Evolutionary conservation across 2,797 vertebrate genomes (phyloP).

Genomic region (Crocidura indochinensis): DNA sequence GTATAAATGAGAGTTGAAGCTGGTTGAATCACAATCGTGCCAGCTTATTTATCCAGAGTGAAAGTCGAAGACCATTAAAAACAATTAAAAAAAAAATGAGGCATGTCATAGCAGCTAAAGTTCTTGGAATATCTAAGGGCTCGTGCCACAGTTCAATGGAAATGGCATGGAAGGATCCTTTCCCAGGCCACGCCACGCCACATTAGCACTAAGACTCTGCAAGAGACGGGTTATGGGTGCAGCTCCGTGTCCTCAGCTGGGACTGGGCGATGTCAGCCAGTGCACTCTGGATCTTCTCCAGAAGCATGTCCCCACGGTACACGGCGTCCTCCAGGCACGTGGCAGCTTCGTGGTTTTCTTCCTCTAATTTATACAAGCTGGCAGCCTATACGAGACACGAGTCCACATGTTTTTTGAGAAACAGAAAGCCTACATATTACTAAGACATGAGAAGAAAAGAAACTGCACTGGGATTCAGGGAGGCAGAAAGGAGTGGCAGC

Average conservation of each 20-base stretch:
- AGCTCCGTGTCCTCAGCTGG: slow-evolving; percentile 96
- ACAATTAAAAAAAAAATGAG: not conserved
- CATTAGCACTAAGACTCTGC: slow-evolving; percentile 91
- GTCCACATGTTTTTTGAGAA: slow-evolving; percentile 59
- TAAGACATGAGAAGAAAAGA: too few relatives aligned
- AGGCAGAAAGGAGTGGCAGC: too few relatives aligned
- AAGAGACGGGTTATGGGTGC: slow-evolving; percentile 91
- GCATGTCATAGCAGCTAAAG: slow-evolving; percentile 3
- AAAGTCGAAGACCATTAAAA: slow-evolving; percentile 51
- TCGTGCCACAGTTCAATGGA: not conserved
- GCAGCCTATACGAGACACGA: slow-evolving; percentile 91
- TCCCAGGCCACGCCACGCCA: not conserved
- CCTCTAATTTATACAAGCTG: slow-evolving; percentile 96
- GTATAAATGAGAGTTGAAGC: slow-evolving; percentile 56
- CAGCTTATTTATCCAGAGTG: slow-evolving; percentile 72
- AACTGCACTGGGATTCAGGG: too few relatives aligned
- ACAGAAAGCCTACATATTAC: too few relatives aligned
- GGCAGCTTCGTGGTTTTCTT: slow-evolving; percentile 98
- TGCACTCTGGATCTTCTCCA: slow-evolving; percentile 98
- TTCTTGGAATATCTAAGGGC: not conserved
- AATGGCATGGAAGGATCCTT: not conserved
- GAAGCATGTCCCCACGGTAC: slow-evolving; percentile 95
- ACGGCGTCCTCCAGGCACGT: slow-evolving; percentile 97
- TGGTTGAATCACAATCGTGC: slow-evolving; percentile 40
- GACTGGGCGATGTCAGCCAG: slow-evolving; percentile 98